Percentiles rank a stretch among this genome's conserved stretches.
Evolutionary conservation across 2,888 invertebrate genomes (phyloP).

Genomic region (Eutolmus rufibarbis): DNA sequence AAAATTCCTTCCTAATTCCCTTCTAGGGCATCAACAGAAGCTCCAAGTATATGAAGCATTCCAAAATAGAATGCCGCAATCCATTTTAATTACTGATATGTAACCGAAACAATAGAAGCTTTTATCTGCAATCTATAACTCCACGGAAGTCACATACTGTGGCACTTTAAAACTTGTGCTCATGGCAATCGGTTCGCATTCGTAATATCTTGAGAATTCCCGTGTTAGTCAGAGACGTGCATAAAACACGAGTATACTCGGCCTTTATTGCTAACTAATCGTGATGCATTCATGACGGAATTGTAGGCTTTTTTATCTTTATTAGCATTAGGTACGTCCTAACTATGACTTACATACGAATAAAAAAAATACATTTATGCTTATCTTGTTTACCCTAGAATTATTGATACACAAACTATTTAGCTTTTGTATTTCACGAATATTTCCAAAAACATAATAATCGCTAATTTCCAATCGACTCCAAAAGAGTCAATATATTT

Average conservation of each 20-base stretch:
- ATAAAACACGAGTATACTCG: neutral
- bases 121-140: neutral
- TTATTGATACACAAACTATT: no score
- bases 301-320: neutral
- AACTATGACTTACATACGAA: neutral
- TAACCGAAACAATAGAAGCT: neutral
- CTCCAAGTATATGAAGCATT: neutral
- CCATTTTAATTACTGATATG: neutral
- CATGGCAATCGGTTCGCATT: neutral
- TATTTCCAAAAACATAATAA: no score
- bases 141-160: neutral
- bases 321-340: neutral
- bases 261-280: neutral
- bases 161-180: neutral
- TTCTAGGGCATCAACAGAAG: neutral
- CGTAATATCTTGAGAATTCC: neutral
- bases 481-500: no score
- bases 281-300: neutral
- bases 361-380: neutral
- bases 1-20: neutral
- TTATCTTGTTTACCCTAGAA: neutral
- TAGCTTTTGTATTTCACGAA: no score
- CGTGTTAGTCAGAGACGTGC: neutral
- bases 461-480: no score
- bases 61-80: neutral